A percentile compares a stretch with the other conserved stretches of the same genome.
phyloP scores from a whole-genome alignment of 1,140 invertebrate species.

The Brachionus rotundiformis region DNA sequence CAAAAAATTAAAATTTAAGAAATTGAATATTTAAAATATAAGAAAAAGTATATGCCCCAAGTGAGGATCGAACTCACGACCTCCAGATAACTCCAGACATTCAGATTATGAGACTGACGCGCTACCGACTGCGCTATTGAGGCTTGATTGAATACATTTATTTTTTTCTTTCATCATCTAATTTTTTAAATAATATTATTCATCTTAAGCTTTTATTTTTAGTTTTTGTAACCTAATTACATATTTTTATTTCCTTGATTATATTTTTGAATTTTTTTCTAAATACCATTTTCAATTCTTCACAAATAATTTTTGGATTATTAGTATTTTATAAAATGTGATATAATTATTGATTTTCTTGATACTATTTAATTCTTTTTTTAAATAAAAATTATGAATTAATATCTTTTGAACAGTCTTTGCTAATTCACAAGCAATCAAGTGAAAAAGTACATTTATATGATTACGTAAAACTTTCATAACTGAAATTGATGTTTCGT shows the following conservation, averaged over 20 bases:
- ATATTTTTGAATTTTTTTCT: too few relatives aligned
- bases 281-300: too few relatives aligned
- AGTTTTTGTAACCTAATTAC: too few relatives aligned
- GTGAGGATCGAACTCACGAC: conserved; percentile 20
- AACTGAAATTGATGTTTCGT: background rate
- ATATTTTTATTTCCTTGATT: too few relatives aligned
- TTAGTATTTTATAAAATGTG: background rate
- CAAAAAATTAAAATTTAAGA: too few relatives aligned
- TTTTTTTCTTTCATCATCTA: too few relatives aligned
- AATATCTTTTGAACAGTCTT: background rate
- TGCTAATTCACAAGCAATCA: background rate
- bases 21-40: too few relatives aligned
- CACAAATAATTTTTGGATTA: too few relatives aligned
- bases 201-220: too few relatives aligned
- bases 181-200: too few relatives aligned
- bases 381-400: background rate
- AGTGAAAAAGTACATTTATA: background rate
- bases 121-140: conserved; percentile 41
- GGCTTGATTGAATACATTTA: background rate
- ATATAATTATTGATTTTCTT: background rate
- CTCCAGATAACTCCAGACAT: background rate
- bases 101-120: conserved; percentile 15
- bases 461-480: background rate
- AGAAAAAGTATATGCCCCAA: background rate
- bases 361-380: background rate